These are phyloP conservation scores for Perdita meconis DNA, from an alignment of 2,888 invertebrate species.

Conservation along the genomic window DNA sequence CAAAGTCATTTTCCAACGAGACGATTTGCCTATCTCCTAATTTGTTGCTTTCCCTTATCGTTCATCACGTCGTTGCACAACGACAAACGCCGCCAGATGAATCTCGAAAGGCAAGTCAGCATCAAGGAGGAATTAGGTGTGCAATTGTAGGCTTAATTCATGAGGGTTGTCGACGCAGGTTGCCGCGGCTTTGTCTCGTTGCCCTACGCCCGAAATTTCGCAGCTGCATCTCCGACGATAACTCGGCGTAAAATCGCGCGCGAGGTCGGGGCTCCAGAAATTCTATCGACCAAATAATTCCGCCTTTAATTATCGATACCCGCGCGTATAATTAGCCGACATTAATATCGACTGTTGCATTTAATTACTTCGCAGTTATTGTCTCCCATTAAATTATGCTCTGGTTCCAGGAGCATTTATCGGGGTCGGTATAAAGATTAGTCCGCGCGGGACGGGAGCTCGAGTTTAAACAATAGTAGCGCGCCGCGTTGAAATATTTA, in stretches of 20 bases:
- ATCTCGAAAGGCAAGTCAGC: conserved; percentile 45
- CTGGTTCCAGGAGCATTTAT: neutral
- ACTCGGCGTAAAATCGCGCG: conserved; percentile 1
- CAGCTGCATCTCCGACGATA: conserved; percentile 1
- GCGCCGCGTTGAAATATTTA: conserved; percentile 8
- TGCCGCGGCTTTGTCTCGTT: conserved; percentile 41
- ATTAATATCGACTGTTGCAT: neutral
- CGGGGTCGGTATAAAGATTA: neutral
- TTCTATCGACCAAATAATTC: neutral
- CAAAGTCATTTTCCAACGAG: too few species aligned
- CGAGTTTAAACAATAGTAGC: neutral
- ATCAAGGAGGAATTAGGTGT: conserved; percentile 49
- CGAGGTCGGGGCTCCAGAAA: neutral
- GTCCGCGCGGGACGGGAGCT: too few species aligned
- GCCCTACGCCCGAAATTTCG: conserved; percentile 26
- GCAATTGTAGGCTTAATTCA: conserved; percentile 59
- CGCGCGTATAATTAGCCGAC: conserved; percentile 1
- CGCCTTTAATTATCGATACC: neutral
- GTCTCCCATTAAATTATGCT: neutral
- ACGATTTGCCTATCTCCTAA: neutral
- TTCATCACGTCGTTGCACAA: neutral
- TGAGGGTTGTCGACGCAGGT: conserved; percentile 52
- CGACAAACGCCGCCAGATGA: conserved; percentile 13
- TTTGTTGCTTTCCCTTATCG: neutral
- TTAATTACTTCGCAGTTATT: neutral